Percentiles rank a stretch among this genome's conserved stretches.
Conservation (phyloP, 53 echinoderm and acorn worm genomes). For the Crossaster papposus region DNA sequence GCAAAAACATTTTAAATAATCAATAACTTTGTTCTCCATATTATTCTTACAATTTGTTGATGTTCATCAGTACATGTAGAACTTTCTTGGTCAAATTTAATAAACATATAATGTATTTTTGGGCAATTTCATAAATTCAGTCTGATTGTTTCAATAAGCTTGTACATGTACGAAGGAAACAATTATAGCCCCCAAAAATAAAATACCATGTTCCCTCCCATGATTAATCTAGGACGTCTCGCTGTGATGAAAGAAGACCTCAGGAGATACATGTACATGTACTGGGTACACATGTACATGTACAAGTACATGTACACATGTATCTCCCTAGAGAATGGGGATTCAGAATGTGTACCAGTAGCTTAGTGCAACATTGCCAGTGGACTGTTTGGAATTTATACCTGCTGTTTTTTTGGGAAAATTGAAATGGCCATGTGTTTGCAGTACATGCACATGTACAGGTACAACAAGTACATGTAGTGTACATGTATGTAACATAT, state of each 20-base stretch:
- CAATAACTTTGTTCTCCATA: too few species aligned
- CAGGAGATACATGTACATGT: background rate
- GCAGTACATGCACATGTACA: background rate
- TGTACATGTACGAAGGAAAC: slow-evolving; percentile 7
- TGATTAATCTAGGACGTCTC: background rate
- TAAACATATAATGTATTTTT: too few species aligned
- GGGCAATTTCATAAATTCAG: too few species aligned
- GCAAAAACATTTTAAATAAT: too few species aligned
- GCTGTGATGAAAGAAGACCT: background rate
- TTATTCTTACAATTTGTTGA: too few species aligned
- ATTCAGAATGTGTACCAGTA: slow-evolving; percentile 29
- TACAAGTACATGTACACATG: background rate
- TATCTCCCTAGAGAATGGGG: background rate
- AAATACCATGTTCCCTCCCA: background rate
- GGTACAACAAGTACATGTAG: too few species aligned
- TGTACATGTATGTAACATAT: too few species aligned
- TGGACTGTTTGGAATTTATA: slow-evolving; percentile 19
- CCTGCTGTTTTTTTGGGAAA: slow-evolving; percentile 18
- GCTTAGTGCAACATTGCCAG: slow-evolving; percentile 30
- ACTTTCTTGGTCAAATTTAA: too few species aligned
- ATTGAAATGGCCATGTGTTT: background rate
- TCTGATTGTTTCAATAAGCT: background rate
- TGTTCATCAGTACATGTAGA: too few species aligned
- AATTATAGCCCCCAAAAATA: too few species aligned
- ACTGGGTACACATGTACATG: background rate